Percentiles rank a stretch among this genome's conserved stretches.
Conservation (phyloP, 2,888 invertebrate species). For the Globia sparganii region DNA sequence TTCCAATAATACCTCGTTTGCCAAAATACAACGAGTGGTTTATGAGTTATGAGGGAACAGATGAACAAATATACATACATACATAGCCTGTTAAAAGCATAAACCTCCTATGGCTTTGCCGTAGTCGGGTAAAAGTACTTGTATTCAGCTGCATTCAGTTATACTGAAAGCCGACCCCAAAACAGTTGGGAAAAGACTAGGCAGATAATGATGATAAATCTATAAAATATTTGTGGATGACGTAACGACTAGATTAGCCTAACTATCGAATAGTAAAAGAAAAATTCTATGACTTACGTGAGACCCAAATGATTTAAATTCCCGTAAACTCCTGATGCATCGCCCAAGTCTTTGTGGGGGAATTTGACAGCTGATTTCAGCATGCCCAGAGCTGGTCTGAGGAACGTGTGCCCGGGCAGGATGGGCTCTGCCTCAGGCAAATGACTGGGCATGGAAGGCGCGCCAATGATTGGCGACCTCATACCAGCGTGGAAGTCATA, state of each 20-base stretch:
- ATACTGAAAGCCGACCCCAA: background rate
- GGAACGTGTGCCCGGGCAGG: constrained; percentile 83
- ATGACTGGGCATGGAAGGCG: constrained; percentile 75
- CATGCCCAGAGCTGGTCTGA: constrained; percentile 83
- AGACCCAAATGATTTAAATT: constrained; percentile 79
- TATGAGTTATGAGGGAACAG: background rate
- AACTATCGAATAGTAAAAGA: background rate
- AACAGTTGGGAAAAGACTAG: background rate
- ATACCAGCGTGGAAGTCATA: constrained; percentile 61
- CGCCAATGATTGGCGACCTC: constrained; percentile 73
- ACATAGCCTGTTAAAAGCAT: background rate
- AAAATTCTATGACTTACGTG: constrained; percentile 66
- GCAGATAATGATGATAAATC: background rate
- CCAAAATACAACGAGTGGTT: background rate
- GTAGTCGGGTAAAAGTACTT: background rate
- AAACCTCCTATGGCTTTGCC: background rate
- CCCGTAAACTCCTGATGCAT: constrained; percentile 83
- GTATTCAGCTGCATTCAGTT: background rate
- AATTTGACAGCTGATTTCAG: constrained; percentile 85
- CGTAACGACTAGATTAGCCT: background rate
- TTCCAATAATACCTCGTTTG: background rate
- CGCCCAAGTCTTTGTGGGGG: constrained; percentile 80
- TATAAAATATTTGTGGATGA: background rate
- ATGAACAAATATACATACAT: background rate
- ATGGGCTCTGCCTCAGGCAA: constrained; percentile 83